Evolutionary conservation across 2,797 vertebrate genomes (phyloP).

Genomic region (Paguma larvata): DNA sequence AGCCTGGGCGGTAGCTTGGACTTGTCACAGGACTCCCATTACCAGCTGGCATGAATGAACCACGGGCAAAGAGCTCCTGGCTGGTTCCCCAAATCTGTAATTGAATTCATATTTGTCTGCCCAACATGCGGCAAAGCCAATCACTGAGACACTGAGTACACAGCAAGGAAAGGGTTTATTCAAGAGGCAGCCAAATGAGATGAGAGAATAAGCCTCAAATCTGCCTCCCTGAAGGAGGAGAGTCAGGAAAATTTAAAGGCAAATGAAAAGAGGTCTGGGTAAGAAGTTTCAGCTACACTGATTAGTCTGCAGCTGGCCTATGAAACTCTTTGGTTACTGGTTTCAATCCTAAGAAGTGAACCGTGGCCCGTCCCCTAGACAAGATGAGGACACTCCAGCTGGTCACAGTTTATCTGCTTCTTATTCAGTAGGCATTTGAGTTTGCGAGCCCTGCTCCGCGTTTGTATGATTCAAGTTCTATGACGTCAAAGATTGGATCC

Average conservation of each 20-base stretch:
- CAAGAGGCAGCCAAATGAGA: not conserved
- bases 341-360: not conserved
- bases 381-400: rapidly evolving
- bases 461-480: not conserved
- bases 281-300: not conserved
- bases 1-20: not conserved
- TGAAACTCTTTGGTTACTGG: not conserved
- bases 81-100: not conserved
- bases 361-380: not conserved
- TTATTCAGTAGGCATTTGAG: not conserved
- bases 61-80: not conserved
- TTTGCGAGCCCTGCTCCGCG: not conserved
- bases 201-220: not conserved
- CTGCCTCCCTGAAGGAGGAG: not conserved
- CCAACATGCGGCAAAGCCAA: not conserved
- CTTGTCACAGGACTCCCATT: not conserved
- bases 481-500: not conserved
- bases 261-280: not conserved
- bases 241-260: not conserved
- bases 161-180: not conserved
- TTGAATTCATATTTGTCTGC: not conserved
- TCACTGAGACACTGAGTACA: not conserved
- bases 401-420: not conserved
- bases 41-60: not conserved
- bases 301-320: not conserved